Conservation (phyloP, 2,888 invertebrate species). For the Euproctis similis region DNA sequence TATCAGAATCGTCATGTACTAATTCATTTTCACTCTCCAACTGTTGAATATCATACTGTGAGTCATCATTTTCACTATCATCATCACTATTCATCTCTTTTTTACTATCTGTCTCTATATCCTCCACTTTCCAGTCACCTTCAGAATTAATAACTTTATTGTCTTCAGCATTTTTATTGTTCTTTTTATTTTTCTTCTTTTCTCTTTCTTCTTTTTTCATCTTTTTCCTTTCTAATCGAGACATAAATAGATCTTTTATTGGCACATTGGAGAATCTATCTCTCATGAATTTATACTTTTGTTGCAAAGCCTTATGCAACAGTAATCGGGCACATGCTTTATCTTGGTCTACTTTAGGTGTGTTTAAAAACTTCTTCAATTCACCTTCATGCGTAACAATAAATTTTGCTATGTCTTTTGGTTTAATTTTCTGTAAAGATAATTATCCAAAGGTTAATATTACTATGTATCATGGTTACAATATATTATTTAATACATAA, state of each 20-base stretch:
- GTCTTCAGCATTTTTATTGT: slow-evolving; percentile 31
- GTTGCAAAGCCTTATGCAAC: slow-evolving; percentile 54
- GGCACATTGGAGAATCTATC: slow-evolving; percentile 51
- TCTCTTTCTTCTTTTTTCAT: slow-evolving; percentile 57
- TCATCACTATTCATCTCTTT: slow-evolving; percentile 10
- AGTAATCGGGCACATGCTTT: slow-evolving; percentile 60
- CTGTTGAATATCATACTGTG: slow-evolving; percentile 4
- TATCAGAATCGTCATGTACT: neutral
- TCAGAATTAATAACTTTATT: slow-evolving; percentile 35
- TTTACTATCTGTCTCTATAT: slow-evolving; percentile 20
- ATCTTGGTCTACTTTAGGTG: slow-evolving; percentile 47
- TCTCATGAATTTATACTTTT: slow-evolving; percentile 53
- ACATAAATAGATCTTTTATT: slow-evolving; percentile 62
- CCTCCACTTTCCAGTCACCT: slow-evolving; percentile 52
- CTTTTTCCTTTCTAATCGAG: slow-evolving; percentile 54
- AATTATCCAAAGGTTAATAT: too few relatives aligned
- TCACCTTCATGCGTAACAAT: slow-evolving; percentile 55
- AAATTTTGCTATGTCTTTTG: slow-evolving; percentile 57
- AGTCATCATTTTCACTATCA: slow-evolving; percentile 6
- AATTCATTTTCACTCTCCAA: neutral
- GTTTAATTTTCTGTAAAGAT: slow-evolving; percentile 62
- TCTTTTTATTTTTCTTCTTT: slow-evolving; percentile 47
- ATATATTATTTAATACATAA: too few relatives aligned
- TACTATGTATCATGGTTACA: too few relatives aligned
- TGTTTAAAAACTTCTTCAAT: slow-evolving; percentile 49